Evolutionary conservation across 2,888 invertebrate species (phyloP), one percentile per base, ranked within the genome.

Genomic region (Lamellibrachia satsuma): DNA sequence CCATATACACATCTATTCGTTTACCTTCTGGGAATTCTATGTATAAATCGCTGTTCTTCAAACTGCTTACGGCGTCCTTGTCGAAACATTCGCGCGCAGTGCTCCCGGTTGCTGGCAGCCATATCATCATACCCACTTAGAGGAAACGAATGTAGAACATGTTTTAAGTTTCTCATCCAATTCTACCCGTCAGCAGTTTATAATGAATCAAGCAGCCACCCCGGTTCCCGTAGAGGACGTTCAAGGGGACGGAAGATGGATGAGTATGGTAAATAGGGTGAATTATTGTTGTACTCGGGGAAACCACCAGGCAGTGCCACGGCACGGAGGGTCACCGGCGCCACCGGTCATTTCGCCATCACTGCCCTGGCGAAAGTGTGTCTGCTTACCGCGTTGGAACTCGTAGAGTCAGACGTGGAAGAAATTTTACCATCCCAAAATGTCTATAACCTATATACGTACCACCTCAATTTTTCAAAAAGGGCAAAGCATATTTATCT

Each of bases 201-300:
- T 75, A 75, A 75, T 75, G 75, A 98, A 98, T 97, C 97, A 95
- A 91, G 98, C 98, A 96, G 97, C 97, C 95, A 97, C 97, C 95
- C 97, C 98, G 94, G 97, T 97, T 94, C 97, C 98, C 94, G 97
- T 98, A 95, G 97, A 97, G 96, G 98, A 98, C 97, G 97, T 97
- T 91, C 98, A 98, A 95, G 98, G 98, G 92, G 98, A 98, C 97
- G 98, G 98, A 95, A 97, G 98, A 95, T 98, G 98, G 98, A 97
- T 98, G 96, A 98, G 98, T 96, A 97, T 98, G 97, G 98, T 98
- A 97, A 96, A 93, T 92, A 52, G 52, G 8, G 39, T 39, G 27
- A n/a, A 90, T 92, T 92, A 51, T 8, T 39, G 90, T 27, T 9
- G 90, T 27, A n/a, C 27, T 39, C n/a, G 51, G 52, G 27, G 60